These are phyloP conservation scores for Helicoverpa armigera DNA, from an alignment of 1,140 invertebrate genomes.

Conservation along the genomic window DNA sequence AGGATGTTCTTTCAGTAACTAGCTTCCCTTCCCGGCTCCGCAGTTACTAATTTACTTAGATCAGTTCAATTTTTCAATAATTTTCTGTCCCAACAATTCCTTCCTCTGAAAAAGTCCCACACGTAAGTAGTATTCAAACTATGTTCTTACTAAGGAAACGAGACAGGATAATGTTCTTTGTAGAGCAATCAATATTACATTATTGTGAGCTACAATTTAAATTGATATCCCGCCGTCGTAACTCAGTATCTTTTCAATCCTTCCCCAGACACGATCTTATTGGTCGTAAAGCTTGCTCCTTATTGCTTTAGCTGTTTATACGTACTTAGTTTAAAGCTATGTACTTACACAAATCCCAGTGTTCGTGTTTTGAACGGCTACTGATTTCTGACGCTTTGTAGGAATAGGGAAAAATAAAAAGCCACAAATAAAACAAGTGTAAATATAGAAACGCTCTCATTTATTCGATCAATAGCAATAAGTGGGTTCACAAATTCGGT, in stretches of 20 bases:
- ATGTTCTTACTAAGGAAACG: neutral
- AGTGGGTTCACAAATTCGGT: conserved; percentile 9
- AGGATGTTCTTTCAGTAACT: neutral
- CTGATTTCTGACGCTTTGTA: neutral
- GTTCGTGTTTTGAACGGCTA: too few species aligned
- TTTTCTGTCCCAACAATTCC: too few species aligned
- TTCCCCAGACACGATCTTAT: neutral
- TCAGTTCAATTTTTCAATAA: too few species aligned
- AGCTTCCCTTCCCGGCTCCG: neutral
- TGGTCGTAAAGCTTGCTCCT: conserved; percentile 1
- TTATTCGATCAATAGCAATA: conserved; percentile 33
- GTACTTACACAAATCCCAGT: too few species aligned
- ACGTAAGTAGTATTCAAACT: neutral
- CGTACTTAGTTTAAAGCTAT: too few species aligned
- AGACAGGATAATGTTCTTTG: neutral
- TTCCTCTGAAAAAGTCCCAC: neutral
- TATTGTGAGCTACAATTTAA: conserved; percentile 3
- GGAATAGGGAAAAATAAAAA: neutral
- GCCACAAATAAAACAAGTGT: neutral
- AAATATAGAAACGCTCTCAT: conserved; percentile 17
- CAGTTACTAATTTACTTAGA: too few species aligned
- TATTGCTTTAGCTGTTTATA: too few species aligned
- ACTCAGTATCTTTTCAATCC: neutral
- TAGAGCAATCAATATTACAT: conserved; percentile 22
- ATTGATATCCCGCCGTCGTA: neutral